Evolutionary conservation across 2,113 vertebrate genomes (phyloP).

Genomic region (Salvator merianae): DNA sequence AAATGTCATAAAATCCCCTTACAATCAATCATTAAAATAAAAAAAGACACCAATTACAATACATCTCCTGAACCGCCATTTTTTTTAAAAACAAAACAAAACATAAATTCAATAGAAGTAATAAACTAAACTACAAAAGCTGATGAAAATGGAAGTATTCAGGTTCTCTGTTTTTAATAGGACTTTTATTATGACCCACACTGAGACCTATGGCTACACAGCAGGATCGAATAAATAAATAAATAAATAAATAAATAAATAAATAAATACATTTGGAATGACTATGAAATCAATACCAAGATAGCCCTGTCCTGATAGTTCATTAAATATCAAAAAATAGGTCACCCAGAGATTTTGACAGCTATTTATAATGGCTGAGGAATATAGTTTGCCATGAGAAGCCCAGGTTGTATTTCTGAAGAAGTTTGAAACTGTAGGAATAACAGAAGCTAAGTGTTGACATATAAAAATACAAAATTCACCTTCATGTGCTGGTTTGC

Average conservation of each 20-base stretch:
- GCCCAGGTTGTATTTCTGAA: not conserved
- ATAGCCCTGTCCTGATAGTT: not conserved
- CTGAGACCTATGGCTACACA: no score
- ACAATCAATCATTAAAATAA: not conserved
- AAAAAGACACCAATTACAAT: not conserved
- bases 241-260: no score
- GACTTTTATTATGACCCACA: no score
- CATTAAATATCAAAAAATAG: not conserved
- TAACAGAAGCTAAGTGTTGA: no score
- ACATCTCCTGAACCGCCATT: not conserved
- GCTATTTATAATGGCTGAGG: not conserved
- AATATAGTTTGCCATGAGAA: no score
- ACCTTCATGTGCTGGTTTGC: no score
- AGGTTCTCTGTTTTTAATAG: no score
- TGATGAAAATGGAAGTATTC: not conserved
- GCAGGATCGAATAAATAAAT: no score
- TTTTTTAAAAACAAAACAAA: not conserved
- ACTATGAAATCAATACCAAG: not conserved
- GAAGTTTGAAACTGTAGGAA: not conserved
- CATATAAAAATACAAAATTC: no score
- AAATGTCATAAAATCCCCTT: slow-evolving; percentile 16
- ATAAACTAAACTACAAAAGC: not conserved
- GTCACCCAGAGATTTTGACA: not conserved
- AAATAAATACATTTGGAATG: not conserved
- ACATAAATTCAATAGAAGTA: not conserved